These are phyloP conservation scores for Xiphophorus maculatus DNA, from an alignment of 2,113 vertebrate species.

Conservation along the genomic window DNA sequence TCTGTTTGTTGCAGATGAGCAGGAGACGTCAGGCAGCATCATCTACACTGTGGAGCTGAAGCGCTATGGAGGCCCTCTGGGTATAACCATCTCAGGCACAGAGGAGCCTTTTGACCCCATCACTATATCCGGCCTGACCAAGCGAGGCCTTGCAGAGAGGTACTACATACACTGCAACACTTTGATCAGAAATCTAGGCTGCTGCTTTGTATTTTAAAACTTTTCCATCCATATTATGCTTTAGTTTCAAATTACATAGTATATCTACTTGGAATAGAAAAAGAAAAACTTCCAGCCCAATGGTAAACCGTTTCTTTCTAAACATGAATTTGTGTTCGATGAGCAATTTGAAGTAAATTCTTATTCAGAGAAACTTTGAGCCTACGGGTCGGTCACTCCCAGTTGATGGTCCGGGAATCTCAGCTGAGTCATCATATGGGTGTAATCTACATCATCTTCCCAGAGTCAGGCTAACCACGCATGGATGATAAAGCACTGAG, in stretches of 20 bases:
- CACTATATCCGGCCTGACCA: constrained; percentile 93
- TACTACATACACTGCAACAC: constrained; percentile 47
- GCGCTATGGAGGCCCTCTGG: constrained; percentile 92
- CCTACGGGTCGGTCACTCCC: no score
- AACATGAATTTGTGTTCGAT: no score
- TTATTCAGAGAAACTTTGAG: no score
- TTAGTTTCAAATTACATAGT: background rate
- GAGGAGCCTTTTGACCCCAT: constrained; percentile 98
- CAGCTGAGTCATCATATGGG: background rate
- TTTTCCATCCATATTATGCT: background rate
- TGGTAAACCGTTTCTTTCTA: no score
- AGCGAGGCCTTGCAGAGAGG: constrained; percentile 95
- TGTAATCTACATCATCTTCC: background rate
- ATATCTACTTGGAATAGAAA: no score
- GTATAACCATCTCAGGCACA: constrained; percentile 97
- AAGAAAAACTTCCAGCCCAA: no score
- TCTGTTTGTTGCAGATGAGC: constrained; percentile 85
- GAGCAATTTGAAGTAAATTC: no score
- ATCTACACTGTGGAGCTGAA: constrained; percentile 97
- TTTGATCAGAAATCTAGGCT: background rate
- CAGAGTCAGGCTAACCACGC: background rate
- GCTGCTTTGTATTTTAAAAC: background rate
- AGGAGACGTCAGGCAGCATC: constrained; percentile 93
- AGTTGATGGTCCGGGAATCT: no score
- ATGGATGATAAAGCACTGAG: background rate